Conservation (phyloP, 2,113 vertebrate genomes). For the Antidorcas marsupialis region DNA sequence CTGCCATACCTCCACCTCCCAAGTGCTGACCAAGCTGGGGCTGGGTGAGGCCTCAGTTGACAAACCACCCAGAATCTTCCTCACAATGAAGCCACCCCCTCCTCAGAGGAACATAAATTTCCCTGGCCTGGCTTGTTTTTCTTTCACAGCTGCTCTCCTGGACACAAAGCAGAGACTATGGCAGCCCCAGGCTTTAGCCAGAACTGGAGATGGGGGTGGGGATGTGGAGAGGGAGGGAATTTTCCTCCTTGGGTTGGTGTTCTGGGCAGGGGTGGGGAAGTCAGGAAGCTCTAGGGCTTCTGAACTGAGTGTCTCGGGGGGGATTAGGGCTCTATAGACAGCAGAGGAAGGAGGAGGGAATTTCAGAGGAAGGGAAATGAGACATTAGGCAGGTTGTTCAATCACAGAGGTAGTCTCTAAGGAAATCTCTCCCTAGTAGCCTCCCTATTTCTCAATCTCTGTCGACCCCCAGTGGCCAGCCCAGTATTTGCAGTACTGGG, state of each 20-base stretch:
- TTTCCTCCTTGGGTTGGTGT: neutral
- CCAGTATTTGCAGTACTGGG: neutral
- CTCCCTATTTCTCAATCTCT: conserved; percentile 60
- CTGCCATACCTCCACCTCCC: neutral
- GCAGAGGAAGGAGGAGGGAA: neutral
- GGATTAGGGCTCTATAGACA: neutral
- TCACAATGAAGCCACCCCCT: neutral
- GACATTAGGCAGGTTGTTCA: neutral
- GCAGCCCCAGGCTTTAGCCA: neutral
- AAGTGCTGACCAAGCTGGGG: neutral
- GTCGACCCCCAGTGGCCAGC: conserved; percentile 48
- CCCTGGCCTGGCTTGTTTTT: neutral
- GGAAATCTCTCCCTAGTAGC: neutral
- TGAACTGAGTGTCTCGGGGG: neutral
- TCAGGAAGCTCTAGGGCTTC: neutral
- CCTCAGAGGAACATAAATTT: neutral
- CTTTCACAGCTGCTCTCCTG: neutral
- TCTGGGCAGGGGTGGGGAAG: neutral
- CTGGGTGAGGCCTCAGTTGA: neutral
- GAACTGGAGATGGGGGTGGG: neutral
- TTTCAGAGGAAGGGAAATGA: neutral
- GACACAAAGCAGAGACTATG: neutral
- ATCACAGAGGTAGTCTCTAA: neutral
- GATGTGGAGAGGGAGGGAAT: neutral
- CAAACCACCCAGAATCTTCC: neutral